These are phyloP conservation scores for Arenaria interpres DNA, from an alignment of 2,113 vertebrate species.

Conservation along the genomic window DNA sequence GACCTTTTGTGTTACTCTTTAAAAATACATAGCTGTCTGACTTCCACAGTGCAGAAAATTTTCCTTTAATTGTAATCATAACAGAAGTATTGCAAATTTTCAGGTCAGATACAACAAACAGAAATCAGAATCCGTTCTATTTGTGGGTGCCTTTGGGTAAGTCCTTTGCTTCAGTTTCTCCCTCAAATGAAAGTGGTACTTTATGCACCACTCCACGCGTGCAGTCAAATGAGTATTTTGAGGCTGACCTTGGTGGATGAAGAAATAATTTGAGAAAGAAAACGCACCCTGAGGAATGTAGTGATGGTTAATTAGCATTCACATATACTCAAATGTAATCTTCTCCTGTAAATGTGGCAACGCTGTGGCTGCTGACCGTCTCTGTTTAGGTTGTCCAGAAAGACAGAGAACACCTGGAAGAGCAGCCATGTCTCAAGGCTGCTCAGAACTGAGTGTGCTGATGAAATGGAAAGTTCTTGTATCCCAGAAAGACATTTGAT, in stretches of 20 bases:
- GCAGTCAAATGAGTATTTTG: neutral
- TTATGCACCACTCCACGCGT: neutral
- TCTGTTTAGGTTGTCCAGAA: neutral
- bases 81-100: neutral
- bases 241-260: neutral
- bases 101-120: neutral
- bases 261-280: neutral
- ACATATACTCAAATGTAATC: neutral
- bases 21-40: neutral
- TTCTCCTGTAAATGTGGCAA: neutral
- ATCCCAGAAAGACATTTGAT: neutral
- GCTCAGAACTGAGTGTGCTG: neutral
- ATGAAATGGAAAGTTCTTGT: neutral
- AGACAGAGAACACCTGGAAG: neutral
- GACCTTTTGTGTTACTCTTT: neutral
- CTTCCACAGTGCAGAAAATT: neutral
- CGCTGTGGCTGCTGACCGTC: neutral
- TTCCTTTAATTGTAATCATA: accelerated
- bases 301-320: neutral
- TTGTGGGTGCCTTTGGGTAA: neutral
- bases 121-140: neutral
- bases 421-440: neutral
- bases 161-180: neutral
- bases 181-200: neutral
- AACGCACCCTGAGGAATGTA: neutral